Evolutionary conservation across 2,113 vertebrate genomes (phyloP), one percentile per base, ranked within the genome.

Genomic region (Conger conger): DNA sequence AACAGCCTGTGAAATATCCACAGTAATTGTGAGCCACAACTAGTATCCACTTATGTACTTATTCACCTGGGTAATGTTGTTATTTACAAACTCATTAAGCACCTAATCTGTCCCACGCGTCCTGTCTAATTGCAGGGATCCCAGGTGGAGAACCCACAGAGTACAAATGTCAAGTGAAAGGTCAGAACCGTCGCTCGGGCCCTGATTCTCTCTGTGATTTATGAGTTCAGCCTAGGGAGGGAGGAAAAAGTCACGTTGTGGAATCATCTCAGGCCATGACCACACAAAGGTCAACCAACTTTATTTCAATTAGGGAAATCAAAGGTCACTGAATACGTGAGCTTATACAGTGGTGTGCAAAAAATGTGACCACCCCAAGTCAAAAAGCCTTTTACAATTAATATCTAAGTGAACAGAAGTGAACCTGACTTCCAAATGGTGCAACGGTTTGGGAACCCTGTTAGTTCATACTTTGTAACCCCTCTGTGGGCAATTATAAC

Each of bases 201-300:
- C 81, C 35, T 27, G 35, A 37, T 53, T 57, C 36, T n/a, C 36
- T 63, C 30, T 4, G 54, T 82, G 81, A 82, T 82, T 82, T 82
- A 63, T 35, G 81, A 82, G 81, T 82, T 82, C 57, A 60, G 30
- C 68, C 68, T 33, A 2, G n/a, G n/a, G n/a, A 73, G 27, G 68
- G 2, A 63, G 23, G 7, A 63, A 27, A 60, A 82, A 82, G 20
- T 36, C 23, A 57, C 6, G n/a, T 60, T 30, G 53, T 82, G 16
- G 81, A 82, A 63, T 33, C 81, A 57, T 53, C 36, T 30, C 53
- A 82, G 81, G 23, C 81, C 81, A 37, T 82, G 54, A 38, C 11
- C 60, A 83, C 33, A 73, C 82, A 83, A 83, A 83, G 82, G 82
- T 83, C 82, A 83, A 40, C 50, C 82, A 83, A 83, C 60, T 82